Conservation (phyloP, 1,140 invertebrate genomes). For the Ruditapes philippinarum region DNA sequence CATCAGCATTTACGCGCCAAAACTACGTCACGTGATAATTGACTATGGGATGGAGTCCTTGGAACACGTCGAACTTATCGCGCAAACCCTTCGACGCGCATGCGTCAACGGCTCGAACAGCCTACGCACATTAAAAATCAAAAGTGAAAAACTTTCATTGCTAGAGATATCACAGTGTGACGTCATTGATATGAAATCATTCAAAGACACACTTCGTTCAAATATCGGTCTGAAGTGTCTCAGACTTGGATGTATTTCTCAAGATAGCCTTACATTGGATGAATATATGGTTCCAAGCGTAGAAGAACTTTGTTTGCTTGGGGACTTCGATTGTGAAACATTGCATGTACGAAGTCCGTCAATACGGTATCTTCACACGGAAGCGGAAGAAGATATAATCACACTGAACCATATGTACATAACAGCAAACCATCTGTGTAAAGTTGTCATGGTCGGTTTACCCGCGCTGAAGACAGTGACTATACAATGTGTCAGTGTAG, state of each 20-base stretch:
- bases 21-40: conserved; percentile 76
- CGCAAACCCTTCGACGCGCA: conserved; percentile 73
- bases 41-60: conserved; percentile 82
- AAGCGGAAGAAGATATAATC: conserved; percentile 81
- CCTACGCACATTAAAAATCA: conserved; percentile 76
- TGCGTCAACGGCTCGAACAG: conserved; percentile 79
- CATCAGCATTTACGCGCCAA: conserved; percentile 76
- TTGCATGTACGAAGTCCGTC: conserved; percentile 81
- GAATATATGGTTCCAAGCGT: conserved; percentile 78
- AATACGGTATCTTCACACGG: conserved; percentile 79
- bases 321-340: conserved; percentile 82
- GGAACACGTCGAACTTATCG: conserved; percentile 79
- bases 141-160: conserved; percentile 74
- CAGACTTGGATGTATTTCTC: conserved; percentile 78
- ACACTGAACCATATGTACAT: conserved; percentile 83
- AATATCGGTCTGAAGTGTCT: conserved; percentile 77
- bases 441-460: conserved; percentile 79
- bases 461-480: conserved; percentile 81
- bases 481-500: conserved; percentile 82
- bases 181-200: conserved; percentile 77
- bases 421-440: conserved; percentile 83
- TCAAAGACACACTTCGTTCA: conserved; percentile 73
- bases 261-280: conserved; percentile 80
- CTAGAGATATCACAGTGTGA: conserved; percentile 82
- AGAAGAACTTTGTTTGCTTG: conserved; percentile 80